Evolutionary conservation across 1,140 invertebrate genomes (phyloP), one percentile per base, ranked within the genome.

Genomic region (Hetaerina americana): DNA sequence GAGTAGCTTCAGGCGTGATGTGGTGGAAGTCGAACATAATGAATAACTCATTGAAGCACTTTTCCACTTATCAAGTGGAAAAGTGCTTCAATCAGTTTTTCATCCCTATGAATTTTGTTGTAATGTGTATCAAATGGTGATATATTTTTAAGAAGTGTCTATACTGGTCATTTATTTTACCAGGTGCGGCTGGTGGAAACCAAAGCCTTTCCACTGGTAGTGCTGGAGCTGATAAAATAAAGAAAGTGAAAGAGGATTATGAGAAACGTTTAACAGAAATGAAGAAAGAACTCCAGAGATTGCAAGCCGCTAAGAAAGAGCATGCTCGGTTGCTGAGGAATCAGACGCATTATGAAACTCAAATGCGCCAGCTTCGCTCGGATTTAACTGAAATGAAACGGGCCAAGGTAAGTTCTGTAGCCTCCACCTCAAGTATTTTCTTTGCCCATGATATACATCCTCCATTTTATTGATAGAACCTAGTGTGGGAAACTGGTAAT

Each of bases 381-480:
- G 96, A 98, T 78, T 82, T 98, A 15, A 82, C 85, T 29, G 92
- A 94, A 74, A 92, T 98, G 89, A 98, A 98, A 81, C 85, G 89
- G 27, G 87, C 87, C 5, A 94, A 96, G 82, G 90, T 90, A 72
- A 78, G 76, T 71, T 70, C 27, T 71, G 1, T 73, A 26, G 0
- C 26, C 68, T 57, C 28, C 10, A 40, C 15, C n/a, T 69, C 31
- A 70, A 24, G 22, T 40, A 29, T 72, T 70, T 70, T 49, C 22
- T 72, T 0, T 18, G 0, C 24, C 10, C 18, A 70, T 70, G 10
- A 10, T 29, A n/a, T 0, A 68, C n/a, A n/a, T n/a, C n/a, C n/a
- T n/a, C n/a, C n/a, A n/a, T n/a, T n/a, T n/a, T n/a, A n/a, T n/a
- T n/a, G n/a, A n/a, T n/a, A n/a, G n/a, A n/a, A n/a, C n/a, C n/a